Conservation (phyloP, 2,113 vertebrate genomes). For the Alligator mississippiensis region DNA sequence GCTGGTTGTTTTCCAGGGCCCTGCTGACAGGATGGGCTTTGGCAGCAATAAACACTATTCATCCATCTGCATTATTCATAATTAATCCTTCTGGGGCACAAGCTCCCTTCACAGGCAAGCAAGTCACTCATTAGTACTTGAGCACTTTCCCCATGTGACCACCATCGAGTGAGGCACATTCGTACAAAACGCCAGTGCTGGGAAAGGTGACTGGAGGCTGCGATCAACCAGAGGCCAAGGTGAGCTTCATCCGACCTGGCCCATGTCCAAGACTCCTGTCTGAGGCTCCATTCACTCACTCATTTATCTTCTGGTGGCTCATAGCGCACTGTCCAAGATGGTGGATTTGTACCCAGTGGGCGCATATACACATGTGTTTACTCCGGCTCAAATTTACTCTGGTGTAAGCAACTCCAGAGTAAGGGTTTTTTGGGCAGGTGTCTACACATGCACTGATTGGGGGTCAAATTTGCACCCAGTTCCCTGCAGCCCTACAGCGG, state of each 20-base stretch:
- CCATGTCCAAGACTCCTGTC: neutral
- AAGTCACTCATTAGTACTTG: neutral
- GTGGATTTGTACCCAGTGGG: neutral
- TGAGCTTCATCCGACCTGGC: neutral
- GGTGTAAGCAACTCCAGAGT: accelerated
- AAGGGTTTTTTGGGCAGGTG: neutral
- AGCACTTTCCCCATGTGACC: neutral
- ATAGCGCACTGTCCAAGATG: neutral
- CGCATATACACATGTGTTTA: too few relatives aligned
- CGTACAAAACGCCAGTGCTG: neutral
- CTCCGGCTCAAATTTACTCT: neutral
- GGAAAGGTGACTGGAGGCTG: too few relatives aligned
- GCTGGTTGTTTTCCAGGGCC: neutral
- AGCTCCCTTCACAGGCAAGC: neutral
- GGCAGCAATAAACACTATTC: neutral
- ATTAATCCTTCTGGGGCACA: neutral
- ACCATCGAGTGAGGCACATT: neutral
- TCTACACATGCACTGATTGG: too few relatives aligned
- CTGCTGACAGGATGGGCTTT: accelerated
- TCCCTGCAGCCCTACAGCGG: too few relatives aligned
- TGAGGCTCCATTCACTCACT: neutral
- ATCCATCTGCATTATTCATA: neutral
- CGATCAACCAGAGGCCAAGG: too few relatives aligned
- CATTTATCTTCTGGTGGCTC: too few relatives aligned
- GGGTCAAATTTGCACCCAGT: too few relatives aligned